Conservation (phyloP, 37 sponge, comb jelly and placozoan species). For the Lycopodina hypogea region DNA sequence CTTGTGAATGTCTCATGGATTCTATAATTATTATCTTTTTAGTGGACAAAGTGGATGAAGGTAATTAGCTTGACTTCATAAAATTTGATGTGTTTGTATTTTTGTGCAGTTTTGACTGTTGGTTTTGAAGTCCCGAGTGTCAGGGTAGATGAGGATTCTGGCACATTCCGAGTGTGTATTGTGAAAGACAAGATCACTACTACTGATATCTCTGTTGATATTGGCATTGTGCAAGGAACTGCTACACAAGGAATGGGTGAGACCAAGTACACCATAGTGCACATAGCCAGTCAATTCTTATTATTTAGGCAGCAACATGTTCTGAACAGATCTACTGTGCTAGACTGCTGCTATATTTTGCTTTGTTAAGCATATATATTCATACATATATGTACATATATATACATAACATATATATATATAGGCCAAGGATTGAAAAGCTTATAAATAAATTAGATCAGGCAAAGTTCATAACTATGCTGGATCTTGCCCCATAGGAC, state of each 20-base stretch:
- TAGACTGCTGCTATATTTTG: no score
- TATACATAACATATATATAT: neutral
- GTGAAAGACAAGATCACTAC: neutral
- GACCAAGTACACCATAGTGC: neutral
- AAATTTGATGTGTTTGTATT: neutral
- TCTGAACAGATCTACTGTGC: no score
- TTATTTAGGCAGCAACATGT: no score
- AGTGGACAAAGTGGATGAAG: no score
- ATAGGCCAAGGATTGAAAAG: neutral
- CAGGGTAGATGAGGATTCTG: conserved; percentile 1
- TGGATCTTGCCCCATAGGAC: no score
- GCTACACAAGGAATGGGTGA: neutral
- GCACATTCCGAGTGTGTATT: conserved; percentile 11
- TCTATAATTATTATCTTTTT: no score
- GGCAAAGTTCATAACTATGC: no score
- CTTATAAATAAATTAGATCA: no score
- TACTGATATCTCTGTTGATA: neutral
- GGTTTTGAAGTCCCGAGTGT: conserved; percentile 6
- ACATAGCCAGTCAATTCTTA: no score
- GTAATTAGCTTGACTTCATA: no score
- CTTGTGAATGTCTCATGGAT: no score
- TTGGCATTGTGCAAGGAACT: neutral
- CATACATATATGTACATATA: neutral
- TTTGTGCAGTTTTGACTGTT: conserved; percentile 20
- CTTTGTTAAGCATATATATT: no score